Evolutionary conservation across 2,113 vertebrate genomes (phyloP), one percentile per base, ranked within the genome.

Genomic region (Eurypyga helias): DNA sequence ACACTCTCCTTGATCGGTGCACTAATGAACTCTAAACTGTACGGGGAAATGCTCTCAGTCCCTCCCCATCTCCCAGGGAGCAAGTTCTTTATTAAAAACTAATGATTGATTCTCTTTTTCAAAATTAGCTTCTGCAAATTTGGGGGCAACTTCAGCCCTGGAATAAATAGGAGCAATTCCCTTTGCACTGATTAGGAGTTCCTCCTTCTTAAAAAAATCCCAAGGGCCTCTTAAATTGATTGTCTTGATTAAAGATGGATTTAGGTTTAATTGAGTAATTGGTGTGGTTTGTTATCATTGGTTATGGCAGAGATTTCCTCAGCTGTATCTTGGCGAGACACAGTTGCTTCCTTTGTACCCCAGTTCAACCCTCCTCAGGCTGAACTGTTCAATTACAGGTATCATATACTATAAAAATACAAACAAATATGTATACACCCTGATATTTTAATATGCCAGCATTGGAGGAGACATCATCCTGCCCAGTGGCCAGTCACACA

Each of bases 41-140:
- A 58, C 0, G 1, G 23, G 29, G 10, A 90, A 95, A 85, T 57
- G 41, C 46, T 80, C 88, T 62, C 66, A 89, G 70, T 65, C 62
- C 41, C 70, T 77, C 58, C 6, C 6, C 49, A 72, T 16, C 11
- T 82, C 81, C 41, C 49, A 76, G 45, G 48, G 7, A 89, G 20
- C 31, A 89, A 89, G 33, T 20, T 72, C 69, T 87, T 91, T 95
- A 82, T 80, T 84, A 93, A 92, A 96, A 91, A 38, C 19, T 62
- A 82, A 93, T 67, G 17, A 89, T 52, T 71, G 34, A 55, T 36
- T 92, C 45, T 78, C 60, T 52, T 81, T 83, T 81, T 60, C 4
- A 7, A 80, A 89, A 92, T 64, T 51, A 92, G 45, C 45, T 78
- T 57, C 38, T 82, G 41, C 62, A 87, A 67, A 69, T 84, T 18